Conservation (phyloP, 2,113 vertebrate species). For the Anoura caudifer region DNA sequence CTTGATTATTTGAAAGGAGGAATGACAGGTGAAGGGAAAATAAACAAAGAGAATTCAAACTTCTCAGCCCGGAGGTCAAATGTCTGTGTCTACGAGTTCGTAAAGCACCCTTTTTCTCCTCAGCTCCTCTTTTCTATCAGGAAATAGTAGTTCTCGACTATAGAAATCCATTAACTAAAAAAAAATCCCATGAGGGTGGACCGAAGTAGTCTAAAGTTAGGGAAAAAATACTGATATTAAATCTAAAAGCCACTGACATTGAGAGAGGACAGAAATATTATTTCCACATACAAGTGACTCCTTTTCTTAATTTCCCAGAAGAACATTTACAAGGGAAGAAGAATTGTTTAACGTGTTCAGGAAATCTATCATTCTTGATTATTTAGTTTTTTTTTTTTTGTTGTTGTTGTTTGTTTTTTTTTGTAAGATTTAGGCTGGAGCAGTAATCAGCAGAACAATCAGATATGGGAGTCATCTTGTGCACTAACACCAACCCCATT, state of each 20-base stretch:
- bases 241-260: not conserved
- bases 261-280: not conserved
- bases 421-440: not conserved
- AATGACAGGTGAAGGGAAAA: not conserved
- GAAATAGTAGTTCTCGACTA: not conserved
- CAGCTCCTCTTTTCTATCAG: not conserved
- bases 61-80: not conserved
- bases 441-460: not conserved
- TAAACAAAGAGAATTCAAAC: not conserved
- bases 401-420: not conserved
- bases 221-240: not conserved
- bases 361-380: not conserved
- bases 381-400: not conserved
- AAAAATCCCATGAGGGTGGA: not conserved
- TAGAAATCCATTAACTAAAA: slow-evolving; percentile 24
- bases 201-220: not conserved
- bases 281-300: not conserved
- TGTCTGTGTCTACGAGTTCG: not conserved
- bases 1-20: slow-evolving; percentile 6
- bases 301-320: slow-evolving; percentile 27
- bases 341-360: not conserved
- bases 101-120: not conserved
- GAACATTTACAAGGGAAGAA: not conserved
- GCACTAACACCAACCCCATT: not conserved
- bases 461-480: not conserved